Evolutionary conservation across 2,888 invertebrate genomes (phyloP).

Genomic region (Tribolium freemani): DNA sequence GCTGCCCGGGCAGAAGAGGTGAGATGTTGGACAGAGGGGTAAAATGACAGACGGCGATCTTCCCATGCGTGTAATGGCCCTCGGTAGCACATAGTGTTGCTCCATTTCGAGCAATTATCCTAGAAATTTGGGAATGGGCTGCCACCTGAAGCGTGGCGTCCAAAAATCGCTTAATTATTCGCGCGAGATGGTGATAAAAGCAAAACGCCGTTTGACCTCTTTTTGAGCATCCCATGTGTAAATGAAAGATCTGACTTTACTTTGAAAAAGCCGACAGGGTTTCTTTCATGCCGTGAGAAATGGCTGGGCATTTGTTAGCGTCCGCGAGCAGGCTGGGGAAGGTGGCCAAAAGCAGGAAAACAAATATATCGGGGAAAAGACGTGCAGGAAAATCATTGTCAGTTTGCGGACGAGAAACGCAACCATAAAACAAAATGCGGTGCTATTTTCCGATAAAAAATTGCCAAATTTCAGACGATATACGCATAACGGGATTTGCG

Average conservation of each 20-base stretch:
- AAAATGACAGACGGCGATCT: constrained; percentile 43
- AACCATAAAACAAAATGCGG: constrained; percentile 45
- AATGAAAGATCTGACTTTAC: constrained; percentile 53
- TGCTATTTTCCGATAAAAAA: constrained; percentile 35
- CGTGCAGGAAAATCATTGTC: constrained; percentile 46
- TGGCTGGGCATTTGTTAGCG: constrained; percentile 52
- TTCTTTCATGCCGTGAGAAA: constrained; percentile 51
- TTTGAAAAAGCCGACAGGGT: constrained; percentile 47
- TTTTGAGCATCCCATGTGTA: constrained; percentile 51
- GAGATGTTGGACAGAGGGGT: constrained; percentile 37
- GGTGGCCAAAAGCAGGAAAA: constrained; percentile 44
- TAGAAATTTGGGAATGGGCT: constrained; percentile 8
- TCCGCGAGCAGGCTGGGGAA: constrained; percentile 48
- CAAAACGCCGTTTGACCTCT: constrained; percentile 36
- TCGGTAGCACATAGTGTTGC: constrained; percentile 31
- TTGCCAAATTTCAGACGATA: constrained; percentile 18
- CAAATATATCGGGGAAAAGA: constrained; percentile 44
- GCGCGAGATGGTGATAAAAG: constrained; percentile 16
- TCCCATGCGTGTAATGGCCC: constrained; percentile 44
- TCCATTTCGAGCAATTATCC: constrained; percentile 39
- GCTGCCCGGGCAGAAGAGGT: constrained; percentile 33
- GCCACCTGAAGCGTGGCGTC: no score
- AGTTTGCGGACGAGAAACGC: constrained; percentile 45
- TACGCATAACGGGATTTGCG: constrained; percentile 10
- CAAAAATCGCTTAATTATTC: not conserved